These are phyloP conservation scores for Micropoecilia bifurca DNA, from an alignment of 2,797 vertebrate genomes.

Conservation along the genomic window DNA sequence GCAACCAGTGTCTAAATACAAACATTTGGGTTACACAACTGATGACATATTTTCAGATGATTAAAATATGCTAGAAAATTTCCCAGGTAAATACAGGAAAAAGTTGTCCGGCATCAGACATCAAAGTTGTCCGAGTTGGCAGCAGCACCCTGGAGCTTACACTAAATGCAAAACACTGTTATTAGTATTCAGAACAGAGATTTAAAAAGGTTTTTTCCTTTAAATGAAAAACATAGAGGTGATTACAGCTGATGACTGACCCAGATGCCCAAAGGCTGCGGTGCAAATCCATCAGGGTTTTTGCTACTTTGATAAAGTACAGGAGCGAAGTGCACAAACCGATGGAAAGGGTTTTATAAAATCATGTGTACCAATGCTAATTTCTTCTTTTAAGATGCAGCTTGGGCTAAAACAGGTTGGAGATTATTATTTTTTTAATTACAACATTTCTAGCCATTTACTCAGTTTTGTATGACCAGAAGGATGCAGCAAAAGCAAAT, in stretches of 20 bases:
- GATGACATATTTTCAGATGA: not conserved
- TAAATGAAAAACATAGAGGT: not conserved
- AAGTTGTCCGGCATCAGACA: not conserved
- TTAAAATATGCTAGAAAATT: not conserved
- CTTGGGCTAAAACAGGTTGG: not conserved
- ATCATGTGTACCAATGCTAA: not conserved
- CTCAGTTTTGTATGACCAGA: not conserved
- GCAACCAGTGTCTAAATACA: not conserved
- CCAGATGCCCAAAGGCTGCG: not conserved
- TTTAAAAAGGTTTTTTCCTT: not conserved
- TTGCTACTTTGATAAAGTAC: not conserved
- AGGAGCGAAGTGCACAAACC: not conserved
- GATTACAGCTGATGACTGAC: not conserved
- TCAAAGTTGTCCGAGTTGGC: not conserved
- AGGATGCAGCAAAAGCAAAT: not conserved
- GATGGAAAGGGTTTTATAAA: not conserved
- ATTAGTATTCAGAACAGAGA: not conserved
- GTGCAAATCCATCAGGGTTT: not conserved
- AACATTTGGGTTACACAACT: not conserved
- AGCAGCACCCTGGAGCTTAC: not conserved
- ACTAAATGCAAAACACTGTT: not conserved
- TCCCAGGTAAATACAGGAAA: not conserved
- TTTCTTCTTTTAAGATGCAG: not conserved
- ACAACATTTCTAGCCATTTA: not conserved
- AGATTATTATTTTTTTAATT: too few species aligned